These are phyloP conservation scores for Condylostylus longicornis DNA, from an alignment of 1,140 invertebrate species.

Conservation along the genomic window DNA sequence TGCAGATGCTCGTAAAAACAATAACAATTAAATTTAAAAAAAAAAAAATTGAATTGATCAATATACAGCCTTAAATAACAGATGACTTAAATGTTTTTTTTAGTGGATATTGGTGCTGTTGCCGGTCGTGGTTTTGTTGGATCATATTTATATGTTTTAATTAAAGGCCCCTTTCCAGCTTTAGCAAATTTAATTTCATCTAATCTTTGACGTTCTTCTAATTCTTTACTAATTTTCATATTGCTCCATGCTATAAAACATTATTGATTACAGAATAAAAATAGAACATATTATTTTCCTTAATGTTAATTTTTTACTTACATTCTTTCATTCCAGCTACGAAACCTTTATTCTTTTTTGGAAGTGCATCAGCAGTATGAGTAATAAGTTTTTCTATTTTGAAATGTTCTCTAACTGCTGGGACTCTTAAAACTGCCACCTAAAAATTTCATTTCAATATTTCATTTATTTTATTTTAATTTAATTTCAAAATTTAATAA, in stretches of 20 bases:
- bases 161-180: constrained; percentile 68
- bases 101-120: too few relatives aligned
- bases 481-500: neutral
- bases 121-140: constrained; percentile 47
- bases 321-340: constrained; percentile 64
- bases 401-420: constrained; percentile 55
- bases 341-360: constrained; percentile 60
- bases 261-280: constrained; percentile 1
- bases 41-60: too few relatives aligned
- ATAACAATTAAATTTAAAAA: too few relatives aligned
- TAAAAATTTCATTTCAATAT: constrained; percentile 1
- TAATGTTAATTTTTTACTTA: too few relatives aligned
- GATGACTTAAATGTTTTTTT: too few relatives aligned
- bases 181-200: constrained; percentile 66
- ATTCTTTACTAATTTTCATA: constrained; percentile 59
- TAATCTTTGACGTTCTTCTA: constrained; percentile 57
- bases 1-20: too few relatives aligned
- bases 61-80: too few relatives aligned
- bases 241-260: constrained; percentile 67
- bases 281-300: too few relatives aligned
- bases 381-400: constrained; percentile 54
- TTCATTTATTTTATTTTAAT: neutral
- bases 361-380: constrained; percentile 40
- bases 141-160: constrained; percentile 76
- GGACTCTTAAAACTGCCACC: constrained; percentile 59